phyloP scores from a whole-genome alignment of 2,888 invertebrate species.

The Heteromyza rotundicornis region DNA sequence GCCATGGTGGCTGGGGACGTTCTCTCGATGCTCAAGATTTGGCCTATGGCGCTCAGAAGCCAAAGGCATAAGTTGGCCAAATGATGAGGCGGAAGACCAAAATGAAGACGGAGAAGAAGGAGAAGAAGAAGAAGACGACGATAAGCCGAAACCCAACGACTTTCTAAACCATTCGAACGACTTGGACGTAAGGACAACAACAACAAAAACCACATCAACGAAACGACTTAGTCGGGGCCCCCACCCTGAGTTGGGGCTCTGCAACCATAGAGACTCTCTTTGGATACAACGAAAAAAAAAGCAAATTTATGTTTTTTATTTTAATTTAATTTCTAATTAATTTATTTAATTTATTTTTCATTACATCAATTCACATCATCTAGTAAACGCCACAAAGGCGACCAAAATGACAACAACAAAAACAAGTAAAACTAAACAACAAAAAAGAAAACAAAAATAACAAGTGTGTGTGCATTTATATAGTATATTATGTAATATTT shows the following conservation, averaged over 20 bases:
- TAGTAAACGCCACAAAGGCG: slow-evolving; percentile 13
- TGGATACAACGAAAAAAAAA: slow-evolving; percentile 23
- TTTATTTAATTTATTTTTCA: slow-evolving; percentile 57
- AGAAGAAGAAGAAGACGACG: not conserved
- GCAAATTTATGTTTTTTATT: slow-evolving; percentile 45
- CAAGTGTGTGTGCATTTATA: slow-evolving; percentile 37
- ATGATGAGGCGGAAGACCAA: too few relatives aligned
- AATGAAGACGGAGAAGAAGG: slow-evolving; percentile 1
- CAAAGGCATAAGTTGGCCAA: slow-evolving; percentile 57
- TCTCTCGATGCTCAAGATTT: slow-evolving; percentile 77
- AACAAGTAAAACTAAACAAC: slow-evolving; percentile 13
- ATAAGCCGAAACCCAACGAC: slow-evolving; percentile 18
- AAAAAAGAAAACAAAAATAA: slow-evolving; percentile 16
- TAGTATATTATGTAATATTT: slow-evolving; percentile 25
- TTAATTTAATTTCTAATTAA: slow-evolving; percentile 47
- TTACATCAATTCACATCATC: slow-evolving; percentile 32
- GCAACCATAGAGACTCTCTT: not conserved
- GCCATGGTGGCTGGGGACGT: slow-evolving; percentile 77
- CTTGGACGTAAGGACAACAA: slow-evolving; percentile 8
- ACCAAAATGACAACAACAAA: slow-evolving; percentile 17
- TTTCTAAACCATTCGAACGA: not conserved
- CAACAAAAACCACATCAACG: slow-evolving; percentile 2
- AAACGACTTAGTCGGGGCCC: not conserved
- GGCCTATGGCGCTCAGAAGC: slow-evolving; percentile 80
- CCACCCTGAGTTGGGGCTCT: slow-evolving; percentile 2